phyloP scores from a whole-genome alignment of 1,140 invertebrate species.

The Battus philenor region DNA sequence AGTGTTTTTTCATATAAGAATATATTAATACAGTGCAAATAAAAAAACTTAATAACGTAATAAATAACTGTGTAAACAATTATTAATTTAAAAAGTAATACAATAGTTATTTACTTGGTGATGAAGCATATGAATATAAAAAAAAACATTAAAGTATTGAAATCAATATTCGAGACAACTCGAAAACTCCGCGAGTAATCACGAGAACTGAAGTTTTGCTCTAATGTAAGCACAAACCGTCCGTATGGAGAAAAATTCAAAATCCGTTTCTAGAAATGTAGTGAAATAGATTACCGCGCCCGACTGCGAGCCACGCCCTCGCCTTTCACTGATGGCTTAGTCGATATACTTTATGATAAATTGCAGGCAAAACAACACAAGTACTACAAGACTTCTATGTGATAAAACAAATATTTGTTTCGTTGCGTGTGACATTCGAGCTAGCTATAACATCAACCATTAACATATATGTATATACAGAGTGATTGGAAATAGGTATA shows the following conservation, averaged over 20 bases:
- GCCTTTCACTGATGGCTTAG: constrained; percentile 15
- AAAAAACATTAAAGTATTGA: no score
- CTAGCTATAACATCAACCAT: no score
- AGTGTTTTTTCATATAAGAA: no score
- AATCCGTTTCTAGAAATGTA: constrained; percentile 14
- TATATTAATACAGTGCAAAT: no score
- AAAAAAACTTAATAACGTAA: no score
- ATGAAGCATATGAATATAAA: no score
- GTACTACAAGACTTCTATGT: constrained; percentile 6
- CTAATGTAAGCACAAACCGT: constrained; percentile 10
- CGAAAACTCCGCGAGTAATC: constrained; percentile 6
- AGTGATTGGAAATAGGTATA: no score
- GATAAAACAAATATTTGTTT: not conserved
- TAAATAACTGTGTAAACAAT: no score
- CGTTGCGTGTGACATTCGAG: no score
- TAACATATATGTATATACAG: no score
- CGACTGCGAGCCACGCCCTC: constrained; percentile 5
- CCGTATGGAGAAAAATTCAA: constrained; percentile 10
- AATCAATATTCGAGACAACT: not conserved
- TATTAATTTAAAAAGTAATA: no score
- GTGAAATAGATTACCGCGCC: constrained; percentile 12
- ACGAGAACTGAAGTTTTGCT: not conserved
- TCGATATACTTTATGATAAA: constrained; percentile 17
- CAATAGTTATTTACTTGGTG: no score
- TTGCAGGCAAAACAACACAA: constrained; percentile 1